These are phyloP conservation scores for Epinotia ramella DNA, from an alignment of 2,888 invertebrate genomes.

Conservation along the genomic window DNA sequence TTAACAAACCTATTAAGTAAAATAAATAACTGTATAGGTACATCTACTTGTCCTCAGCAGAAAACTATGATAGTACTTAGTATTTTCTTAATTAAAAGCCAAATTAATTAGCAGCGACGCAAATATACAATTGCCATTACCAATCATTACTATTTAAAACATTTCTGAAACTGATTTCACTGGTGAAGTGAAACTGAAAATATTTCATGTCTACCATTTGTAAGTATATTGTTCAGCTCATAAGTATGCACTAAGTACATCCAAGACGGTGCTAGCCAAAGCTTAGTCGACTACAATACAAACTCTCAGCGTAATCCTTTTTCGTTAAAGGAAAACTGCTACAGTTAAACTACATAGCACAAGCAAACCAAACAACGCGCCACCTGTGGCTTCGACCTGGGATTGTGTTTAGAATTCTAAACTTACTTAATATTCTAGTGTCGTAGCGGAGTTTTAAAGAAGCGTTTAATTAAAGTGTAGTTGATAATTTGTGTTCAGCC, in stretches of 20 bases:
- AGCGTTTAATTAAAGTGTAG: slow-evolving; percentile 34
- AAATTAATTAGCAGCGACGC: no score
- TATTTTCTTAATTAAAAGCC: no score
- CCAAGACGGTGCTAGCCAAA: background rate
- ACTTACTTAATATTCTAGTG: slow-evolving; percentile 40
- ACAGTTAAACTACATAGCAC: slow-evolving; percentile 2
- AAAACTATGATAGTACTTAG: no score
- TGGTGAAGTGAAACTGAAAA: no score
- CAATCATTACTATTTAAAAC: no score
- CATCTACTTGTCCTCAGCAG: no score
- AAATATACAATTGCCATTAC: no score
- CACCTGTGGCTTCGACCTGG: slow-evolving; percentile 36
- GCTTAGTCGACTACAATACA: background rate
- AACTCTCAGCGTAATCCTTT: slow-evolving; percentile 10
- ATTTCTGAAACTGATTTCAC: no score
- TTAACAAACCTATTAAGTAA: no score
- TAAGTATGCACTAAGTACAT: background rate
- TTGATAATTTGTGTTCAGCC: slow-evolving; percentile 25
- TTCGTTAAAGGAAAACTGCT: slow-evolving; percentile 21
- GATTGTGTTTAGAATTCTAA: slow-evolving; percentile 31
- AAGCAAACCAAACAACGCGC: slow-evolving; percentile 21
- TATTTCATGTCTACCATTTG: background rate
- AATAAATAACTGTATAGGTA: no score
- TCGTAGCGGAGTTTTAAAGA: slow-evolving; percentile 25
- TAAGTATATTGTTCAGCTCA: background rate